Conservation (phyloP, 2,797 vertebrate genomes). For the Poecile montanus region DNA sequence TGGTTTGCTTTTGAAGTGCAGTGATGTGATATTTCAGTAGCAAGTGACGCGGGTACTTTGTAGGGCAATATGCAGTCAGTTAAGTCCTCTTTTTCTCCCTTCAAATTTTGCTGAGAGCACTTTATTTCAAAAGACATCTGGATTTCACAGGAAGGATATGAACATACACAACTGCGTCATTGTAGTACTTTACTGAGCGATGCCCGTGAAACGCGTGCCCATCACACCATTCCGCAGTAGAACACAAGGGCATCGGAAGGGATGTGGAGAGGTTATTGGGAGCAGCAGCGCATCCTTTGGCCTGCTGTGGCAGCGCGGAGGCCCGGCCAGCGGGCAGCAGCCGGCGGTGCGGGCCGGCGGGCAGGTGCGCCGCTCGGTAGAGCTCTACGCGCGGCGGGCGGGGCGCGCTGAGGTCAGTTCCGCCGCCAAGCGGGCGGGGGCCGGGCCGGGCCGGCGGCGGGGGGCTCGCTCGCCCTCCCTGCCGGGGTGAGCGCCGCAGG, state of each 20-base stretch:
- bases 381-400: slow-evolving; percentile 37
- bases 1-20: background rate
- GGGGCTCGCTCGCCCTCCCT: background rate
- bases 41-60: background rate
- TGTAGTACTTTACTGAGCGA: rapidly evolving
- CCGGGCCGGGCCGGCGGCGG: background rate
- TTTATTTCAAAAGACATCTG: background rate
- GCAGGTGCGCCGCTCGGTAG: background rate
- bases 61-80: background rate
- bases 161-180: rapidly evolving
- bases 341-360: rapidly evolving
- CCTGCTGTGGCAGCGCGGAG: rapidly evolving
- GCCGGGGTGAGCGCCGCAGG: background rate
- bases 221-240: rapidly evolving
- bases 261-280: rapidly evolving
- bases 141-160: background rate
- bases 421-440: background rate
- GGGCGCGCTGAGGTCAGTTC: slow-evolving; percentile 51
- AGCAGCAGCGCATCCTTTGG: background rate
- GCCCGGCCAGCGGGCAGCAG: rapidly evolving
- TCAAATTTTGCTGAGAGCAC: background rate
- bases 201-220: rapidly evolving
- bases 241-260: rapidly evolving
- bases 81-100: background rate
- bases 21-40: background rate